phyloP scores from a whole-genome alignment of 2,797 vertebrate genomes.

The Eulemur albifrons region DNA sequence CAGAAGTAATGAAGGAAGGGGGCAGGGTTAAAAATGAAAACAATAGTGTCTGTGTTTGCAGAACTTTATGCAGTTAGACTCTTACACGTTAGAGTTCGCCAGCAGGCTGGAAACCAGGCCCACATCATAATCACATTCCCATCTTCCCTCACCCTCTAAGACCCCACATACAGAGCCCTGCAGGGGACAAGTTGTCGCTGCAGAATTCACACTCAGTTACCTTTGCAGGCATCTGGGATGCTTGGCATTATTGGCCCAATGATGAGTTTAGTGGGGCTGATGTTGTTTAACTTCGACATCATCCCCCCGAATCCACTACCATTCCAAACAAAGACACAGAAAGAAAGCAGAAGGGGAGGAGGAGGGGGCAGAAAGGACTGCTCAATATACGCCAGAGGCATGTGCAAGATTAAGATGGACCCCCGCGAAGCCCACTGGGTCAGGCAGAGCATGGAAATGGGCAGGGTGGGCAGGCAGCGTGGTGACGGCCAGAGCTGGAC shows the following conservation, averaged over 20 bases:
- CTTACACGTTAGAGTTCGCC: not conserved
- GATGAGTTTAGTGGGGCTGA: not conserved
- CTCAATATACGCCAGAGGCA: not conserved
- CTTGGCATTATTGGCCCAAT: rapidly evolving
- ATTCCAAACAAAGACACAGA: not conserved
- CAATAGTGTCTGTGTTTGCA: not conserved
- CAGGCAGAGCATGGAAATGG: not conserved
- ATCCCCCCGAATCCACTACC: not conserved
- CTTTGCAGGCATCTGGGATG: not conserved
- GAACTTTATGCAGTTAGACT: not conserved
- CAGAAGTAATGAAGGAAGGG: not conserved
- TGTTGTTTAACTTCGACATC: not conserved
- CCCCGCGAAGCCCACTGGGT: not conserved
- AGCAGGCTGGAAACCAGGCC: not conserved
- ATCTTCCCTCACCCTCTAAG: not conserved
- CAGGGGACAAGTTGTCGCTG: not conserved
- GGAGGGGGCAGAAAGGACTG: not conserved
- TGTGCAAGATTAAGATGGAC: not conserved
- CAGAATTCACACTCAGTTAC: not conserved
- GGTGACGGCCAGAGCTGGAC: not conserved
- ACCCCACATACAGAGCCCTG: not conserved
- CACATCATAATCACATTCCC: not conserved
- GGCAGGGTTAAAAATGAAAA: not conserved
- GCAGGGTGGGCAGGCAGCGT: not conserved
- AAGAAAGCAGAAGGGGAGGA: not conserved